A percentile compares a stretch with the other conserved stretches of the same genome.
Evolutionary conservation across 2,888 invertebrate species (phyloP).

Genomic region (Drosophila gaucha): DNA sequence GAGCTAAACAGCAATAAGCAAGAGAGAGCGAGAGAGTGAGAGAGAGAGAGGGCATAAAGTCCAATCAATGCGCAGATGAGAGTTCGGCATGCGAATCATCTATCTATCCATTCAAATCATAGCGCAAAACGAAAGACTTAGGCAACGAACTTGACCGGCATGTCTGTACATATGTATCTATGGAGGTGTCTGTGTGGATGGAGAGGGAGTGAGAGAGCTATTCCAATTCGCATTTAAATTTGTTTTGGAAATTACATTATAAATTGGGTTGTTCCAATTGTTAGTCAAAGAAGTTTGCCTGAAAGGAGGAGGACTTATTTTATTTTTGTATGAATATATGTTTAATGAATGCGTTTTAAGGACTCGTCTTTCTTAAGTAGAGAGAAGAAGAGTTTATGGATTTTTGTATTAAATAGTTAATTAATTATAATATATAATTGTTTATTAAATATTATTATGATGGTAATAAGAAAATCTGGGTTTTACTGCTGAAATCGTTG

Average conservation of each 20-base stretch:
- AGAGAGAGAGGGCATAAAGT: neutral
- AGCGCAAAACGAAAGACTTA: conserved; percentile 68
- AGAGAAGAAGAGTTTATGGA: too few relatives aligned
- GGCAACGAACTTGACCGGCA: conserved; percentile 59
- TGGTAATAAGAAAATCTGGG: too few relatives aligned
- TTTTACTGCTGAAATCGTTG: too few relatives aligned
- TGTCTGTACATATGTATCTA: neutral
- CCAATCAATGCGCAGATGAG: conserved; percentile 59
- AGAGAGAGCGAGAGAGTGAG: neutral
- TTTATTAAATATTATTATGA: too few relatives aligned
- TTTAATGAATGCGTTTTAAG: too few relatives aligned
- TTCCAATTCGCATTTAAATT: conserved; percentile 29
- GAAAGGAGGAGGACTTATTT: too few relatives aligned
- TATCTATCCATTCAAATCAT: conserved; percentile 57
- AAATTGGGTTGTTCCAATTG: conserved; percentile 29
- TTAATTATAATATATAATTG: too few relatives aligned
- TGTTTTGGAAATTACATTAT: conserved; percentile 34
- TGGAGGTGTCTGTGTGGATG: neutral
- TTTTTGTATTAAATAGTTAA: too few relatives aligned
- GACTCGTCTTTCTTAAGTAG: too few relatives aligned
- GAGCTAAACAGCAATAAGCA: conserved; percentile 39
- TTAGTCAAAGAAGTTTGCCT: too few relatives aligned
- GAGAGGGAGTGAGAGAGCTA: neutral
- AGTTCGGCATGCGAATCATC: conserved; percentile 53
- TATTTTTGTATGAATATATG: too few relatives aligned